Base-by-base conservation (phyloP, 2,888 invertebrate genomes). In the Halictus quadricinctus region DNA sequence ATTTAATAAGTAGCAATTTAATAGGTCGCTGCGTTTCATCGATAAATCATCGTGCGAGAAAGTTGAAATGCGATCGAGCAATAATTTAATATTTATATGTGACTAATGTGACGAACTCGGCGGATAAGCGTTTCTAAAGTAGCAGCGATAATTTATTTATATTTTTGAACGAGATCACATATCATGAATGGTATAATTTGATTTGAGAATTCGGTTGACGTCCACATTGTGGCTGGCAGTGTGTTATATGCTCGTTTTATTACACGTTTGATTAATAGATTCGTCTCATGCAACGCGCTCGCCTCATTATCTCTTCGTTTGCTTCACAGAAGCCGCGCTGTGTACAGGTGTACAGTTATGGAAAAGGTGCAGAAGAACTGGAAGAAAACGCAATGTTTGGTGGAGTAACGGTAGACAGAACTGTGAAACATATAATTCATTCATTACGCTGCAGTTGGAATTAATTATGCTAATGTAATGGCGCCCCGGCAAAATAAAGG, bases 331-430 rank as follows among this genome's bases (percentile, higher is more conserved):
- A 46, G 69, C 36, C 48, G 29, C 15, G 64, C 60, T 48, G 36
- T 0, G 60, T 58, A 58, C 48, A 43, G 10, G 8, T 54, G 54
- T 73, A 83, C 80, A 70, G 82, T 83, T 82, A 79, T 58, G 76
- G 76, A 80, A 85, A 87, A 83, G 36, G 60, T 7, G 76, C 58
- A 12, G 18, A 29, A 36, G 72, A 75, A 58, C 46, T 29, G n/a
- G 13, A 48, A 41, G 64, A 54, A 80, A 85, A 83, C 78, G 70
- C 41, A 58, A 21, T 58, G 48, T 69, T 21, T 21, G 50, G 72
- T 69, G 78, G 25, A 48, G 58, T 87, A 87, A 87, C 85, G 85
- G 83, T 81, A 76, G 69, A 6, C n/a, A 79, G 29, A 83, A 80
- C 85, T 75, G 82, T 72, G 82, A 18, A 79, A 69, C 54, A 21